Evolutionary conservation across 1,140 invertebrate genomes (phyloP).

Genomic region (Drosophila tani): DNA sequence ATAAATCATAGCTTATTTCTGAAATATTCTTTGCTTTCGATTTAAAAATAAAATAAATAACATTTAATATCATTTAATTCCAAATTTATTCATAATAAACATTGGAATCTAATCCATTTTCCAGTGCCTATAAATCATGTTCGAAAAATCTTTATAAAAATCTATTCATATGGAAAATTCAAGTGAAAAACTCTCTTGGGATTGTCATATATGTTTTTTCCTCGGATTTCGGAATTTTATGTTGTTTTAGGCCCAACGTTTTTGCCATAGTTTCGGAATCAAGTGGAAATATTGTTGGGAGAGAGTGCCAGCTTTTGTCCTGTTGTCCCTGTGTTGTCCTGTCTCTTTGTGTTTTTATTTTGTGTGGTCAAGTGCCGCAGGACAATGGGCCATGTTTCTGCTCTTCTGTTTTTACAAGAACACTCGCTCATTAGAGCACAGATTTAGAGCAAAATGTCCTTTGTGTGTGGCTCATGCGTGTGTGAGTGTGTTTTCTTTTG

Average conservation of each 20-base stretch:
- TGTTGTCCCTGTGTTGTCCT: constrained; percentile 2
- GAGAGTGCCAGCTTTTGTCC: constrained; percentile 19
- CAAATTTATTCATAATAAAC: too few relatives aligned
- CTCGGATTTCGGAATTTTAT: constrained; percentile 18
- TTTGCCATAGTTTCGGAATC: constrained; percentile 57
- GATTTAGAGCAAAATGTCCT: constrained; percentile 68
- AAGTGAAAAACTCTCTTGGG: constrained; percentile 51
- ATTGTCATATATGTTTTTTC: constrained; percentile 5
- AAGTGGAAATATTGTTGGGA: constrained; percentile 52
- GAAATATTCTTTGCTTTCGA: too few relatives aligned
- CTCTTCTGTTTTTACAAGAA: constrained; percentile 26
- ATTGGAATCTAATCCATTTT: too few relatives aligned
- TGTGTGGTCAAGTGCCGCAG: constrained; percentile 49
- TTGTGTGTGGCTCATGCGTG: constrained; percentile 6
- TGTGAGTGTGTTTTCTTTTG: constrained; percentile 42
- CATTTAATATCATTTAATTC: too few relatives aligned
- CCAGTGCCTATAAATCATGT: not conserved
- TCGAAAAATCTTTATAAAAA: not conserved
- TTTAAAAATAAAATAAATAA: too few relatives aligned
- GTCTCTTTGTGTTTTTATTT: constrained; percentile 26
- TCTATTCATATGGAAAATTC: constrained; percentile 28
- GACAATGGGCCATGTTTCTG: constrained; percentile 28
- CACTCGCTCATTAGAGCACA: constrained; percentile 53
- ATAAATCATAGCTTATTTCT: too few relatives aligned
- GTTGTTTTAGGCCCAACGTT: constrained; percentile 46